Conservation (phyloP, 2,888 invertebrate species). For the Empis stercorea region DNA sequence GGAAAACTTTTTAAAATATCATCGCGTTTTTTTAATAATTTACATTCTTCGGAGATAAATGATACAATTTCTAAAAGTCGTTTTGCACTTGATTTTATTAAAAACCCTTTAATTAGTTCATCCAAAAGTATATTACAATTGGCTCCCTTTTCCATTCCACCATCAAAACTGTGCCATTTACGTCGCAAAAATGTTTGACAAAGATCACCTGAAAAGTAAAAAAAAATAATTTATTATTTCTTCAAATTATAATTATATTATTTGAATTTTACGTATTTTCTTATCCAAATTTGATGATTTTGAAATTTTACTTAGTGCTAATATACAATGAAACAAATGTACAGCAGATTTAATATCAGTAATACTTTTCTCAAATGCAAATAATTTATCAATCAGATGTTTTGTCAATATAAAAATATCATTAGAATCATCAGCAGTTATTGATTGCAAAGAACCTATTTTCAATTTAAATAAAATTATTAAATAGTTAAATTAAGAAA, state of each 20-base stretch:
- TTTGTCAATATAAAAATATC: slow-evolving; percentile 14
- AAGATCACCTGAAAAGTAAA: slow-evolving; percentile 26
- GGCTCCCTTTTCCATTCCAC: slow-evolving; percentile 50
- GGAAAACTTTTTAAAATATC: slow-evolving; percentile 46
- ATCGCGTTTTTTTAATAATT: slow-evolving; percentile 42
- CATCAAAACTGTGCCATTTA: slow-evolving; percentile 55
- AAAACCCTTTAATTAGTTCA: slow-evolving; percentile 49
- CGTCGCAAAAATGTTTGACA: slow-evolving; percentile 46
- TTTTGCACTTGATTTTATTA: slow-evolving; percentile 44
- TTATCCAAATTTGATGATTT: slow-evolving; percentile 14
- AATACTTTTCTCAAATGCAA: slow-evolving; percentile 21
- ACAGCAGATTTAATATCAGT: slow-evolving; percentile 28
- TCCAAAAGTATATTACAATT: slow-evolving; percentile 50
- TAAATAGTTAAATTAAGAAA: not conserved
- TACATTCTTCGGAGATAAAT: slow-evolving; percentile 44
- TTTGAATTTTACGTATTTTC: slow-evolving; percentile 20
- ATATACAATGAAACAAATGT: slow-evolving; percentile 24
- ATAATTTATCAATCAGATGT: slow-evolving; percentile 21
- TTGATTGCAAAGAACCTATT: not conserved
- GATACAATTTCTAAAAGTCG: slow-evolving; percentile 44
- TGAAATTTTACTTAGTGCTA: slow-evolving; percentile 21
- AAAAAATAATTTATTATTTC: too few species aligned
- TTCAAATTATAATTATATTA: not conserved
- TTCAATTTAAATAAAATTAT: not conserved
- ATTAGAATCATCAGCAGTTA: not conserved